phyloP scores from a whole-genome alignment of 2,888 invertebrate genomes.

The Mesorhabditis sp. region DNA sequence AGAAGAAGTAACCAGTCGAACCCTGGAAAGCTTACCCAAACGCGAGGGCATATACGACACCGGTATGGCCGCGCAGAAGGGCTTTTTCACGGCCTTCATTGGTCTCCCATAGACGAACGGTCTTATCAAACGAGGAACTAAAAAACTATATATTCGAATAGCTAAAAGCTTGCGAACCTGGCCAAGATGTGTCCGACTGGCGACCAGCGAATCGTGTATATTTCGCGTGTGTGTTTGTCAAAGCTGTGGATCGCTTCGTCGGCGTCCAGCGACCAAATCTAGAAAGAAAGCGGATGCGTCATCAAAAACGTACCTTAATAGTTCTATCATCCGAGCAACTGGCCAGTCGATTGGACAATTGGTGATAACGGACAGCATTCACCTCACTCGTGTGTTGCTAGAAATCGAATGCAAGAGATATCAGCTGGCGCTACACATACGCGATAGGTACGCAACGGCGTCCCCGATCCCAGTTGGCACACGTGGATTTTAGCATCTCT shows the following conservation, averaged over 20 bases:
- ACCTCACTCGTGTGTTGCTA: slow-evolving; percentile 76
- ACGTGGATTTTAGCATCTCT: slow-evolving; percentile 98
- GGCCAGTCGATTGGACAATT: slow-evolving; percentile 83
- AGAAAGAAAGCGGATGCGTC: background rate
- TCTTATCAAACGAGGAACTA: slow-evolving; percentile 97
- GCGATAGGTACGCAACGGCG: slow-evolving; percentile 67
- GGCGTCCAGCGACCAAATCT: slow-evolving; percentile 96
- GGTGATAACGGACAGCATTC: slow-evolving; percentile 99
- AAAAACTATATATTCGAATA: slow-evolving; percentile 7
- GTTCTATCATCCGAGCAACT: slow-evolving; percentile 99
- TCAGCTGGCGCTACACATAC: background rate
- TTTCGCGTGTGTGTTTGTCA: slow-evolving; percentile 93
- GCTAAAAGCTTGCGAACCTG: slow-evolving; percentile 59
- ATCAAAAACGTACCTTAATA: slow-evolving; percentile 67
- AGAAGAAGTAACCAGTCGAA: too few relatives aligned
- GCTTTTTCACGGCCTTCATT: slow-evolving; percentile 88
- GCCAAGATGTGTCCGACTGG: slow-evolving; percentile 93
- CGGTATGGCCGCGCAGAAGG: slow-evolving; percentile 94
- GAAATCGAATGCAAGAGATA: slow-evolving; percentile 8
- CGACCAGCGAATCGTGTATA: slow-evolving; percentile 99
- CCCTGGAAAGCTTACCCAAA: too few relatives aligned
- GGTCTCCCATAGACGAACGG: slow-evolving; percentile 93
- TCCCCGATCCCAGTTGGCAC: slow-evolving; percentile 83
- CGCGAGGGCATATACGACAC: slow-evolving; percentile 73
- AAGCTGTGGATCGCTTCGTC: slow-evolving; percentile 67